Evolutionary conservation across 2,888 invertebrate species (phyloP).

Genomic region (Allophyes oxyacanthae): DNA sequence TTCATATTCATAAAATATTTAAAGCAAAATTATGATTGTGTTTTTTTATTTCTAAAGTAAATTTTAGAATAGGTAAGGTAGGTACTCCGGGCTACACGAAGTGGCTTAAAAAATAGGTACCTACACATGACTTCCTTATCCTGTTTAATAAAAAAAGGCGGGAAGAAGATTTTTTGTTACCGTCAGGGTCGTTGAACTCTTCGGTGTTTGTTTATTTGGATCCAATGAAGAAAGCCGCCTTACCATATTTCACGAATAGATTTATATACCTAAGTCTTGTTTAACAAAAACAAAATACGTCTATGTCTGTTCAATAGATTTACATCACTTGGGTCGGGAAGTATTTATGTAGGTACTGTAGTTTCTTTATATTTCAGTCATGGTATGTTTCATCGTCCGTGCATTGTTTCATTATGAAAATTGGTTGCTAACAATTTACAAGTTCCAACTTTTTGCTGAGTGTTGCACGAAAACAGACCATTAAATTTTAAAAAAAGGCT

Average conservation of each 20-base stretch:
- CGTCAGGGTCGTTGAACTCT: background rate
- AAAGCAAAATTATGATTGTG: background rate
- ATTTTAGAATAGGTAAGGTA: too few species aligned
- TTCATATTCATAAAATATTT: too few species aligned
- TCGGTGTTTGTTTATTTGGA: constrained; percentile 1
- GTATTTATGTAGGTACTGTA: background rate
- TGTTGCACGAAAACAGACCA: constrained; percentile 46
- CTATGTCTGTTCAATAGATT: background rate
- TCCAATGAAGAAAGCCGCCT: background rate
- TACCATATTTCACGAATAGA: constrained; percentile 7
- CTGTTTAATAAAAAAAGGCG: background rate
- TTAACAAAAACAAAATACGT: constrained; percentile 5
- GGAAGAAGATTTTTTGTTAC: constrained; percentile 3
- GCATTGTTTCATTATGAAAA: constrained; percentile 51
- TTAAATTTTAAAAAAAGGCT: constrained; percentile 29
- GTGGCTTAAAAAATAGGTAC: too few species aligned
- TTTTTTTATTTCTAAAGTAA: too few species aligned
- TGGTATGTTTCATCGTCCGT: constrained; percentile 29
- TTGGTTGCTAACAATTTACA: constrained; percentile 49
- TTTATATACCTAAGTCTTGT: background rate
- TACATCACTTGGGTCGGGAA: constrained; percentile 1
- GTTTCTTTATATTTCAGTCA: constrained; percentile 10
- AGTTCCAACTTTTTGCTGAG: constrained; percentile 35
- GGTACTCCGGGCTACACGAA: too few species aligned
- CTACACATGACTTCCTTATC: constrained; percentile 3